A percentile compares a stretch with the other conserved stretches of the same genome.
Conservation (phyloP, 2,113 vertebrate species). For the Excalfactoria chinensis region DNA sequence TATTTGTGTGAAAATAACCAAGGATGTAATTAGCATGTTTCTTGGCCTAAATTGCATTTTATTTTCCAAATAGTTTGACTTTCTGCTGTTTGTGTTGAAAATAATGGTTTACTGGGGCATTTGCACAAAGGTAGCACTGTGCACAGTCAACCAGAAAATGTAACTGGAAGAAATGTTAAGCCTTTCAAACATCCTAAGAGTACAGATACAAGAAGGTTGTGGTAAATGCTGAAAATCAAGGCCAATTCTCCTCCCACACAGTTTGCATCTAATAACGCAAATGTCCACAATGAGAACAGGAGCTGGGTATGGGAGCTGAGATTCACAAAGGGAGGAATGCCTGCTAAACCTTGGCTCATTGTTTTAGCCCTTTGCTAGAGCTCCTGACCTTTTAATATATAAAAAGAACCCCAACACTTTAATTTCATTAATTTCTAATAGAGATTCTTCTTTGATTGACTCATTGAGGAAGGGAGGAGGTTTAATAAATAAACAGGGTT, state of each 20-base stretch:
- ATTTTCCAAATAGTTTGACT: slow-evolving; percentile 1
- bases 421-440: background rate
- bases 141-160: background rate
- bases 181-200: background rate
- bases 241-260: background rate
- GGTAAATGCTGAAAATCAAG: background rate
- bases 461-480: background rate
- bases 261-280: background rate
- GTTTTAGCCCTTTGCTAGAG: background rate
- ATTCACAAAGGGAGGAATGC: background rate
- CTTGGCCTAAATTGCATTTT: slow-evolving; percentile 9
- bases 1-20: slow-evolving; percentile 45
- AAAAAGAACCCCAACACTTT: background rate
- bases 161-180: background rate
- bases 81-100: slow-evolving; percentile 20
- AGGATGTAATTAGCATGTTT: slow-evolving; percentile 34
- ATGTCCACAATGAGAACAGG: background rate
- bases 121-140: background rate
- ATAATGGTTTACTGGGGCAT: background rate
- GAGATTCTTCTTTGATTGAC: background rate
- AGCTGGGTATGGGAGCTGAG: background rate
- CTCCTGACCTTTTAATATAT: background rate
- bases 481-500: background rate
- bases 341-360: background rate
- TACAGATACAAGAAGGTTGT: background rate